Evolutionary conservation across 1,140 invertebrate genomes (phyloP).

Genomic region (Hirudo medicinalis): DNA sequence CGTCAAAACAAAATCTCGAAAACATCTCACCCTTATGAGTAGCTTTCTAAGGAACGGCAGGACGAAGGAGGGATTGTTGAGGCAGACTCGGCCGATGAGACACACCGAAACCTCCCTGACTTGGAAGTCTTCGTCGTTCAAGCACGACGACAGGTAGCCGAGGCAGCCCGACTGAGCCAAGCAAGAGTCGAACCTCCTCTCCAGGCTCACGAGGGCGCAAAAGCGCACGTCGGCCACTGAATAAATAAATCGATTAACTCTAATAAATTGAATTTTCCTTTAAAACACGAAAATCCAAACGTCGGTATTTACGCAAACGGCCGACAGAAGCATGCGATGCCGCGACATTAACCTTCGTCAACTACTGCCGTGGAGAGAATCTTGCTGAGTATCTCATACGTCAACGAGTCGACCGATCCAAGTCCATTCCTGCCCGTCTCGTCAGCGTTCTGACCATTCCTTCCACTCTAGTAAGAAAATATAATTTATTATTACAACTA

Average conservation of each 20-base stretch:
- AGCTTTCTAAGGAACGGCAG: slow-evolving; percentile 88
- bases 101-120: slow-evolving; percentile 85
- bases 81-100: slow-evolving; percentile 74
- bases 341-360: slow-evolving; percentile 53
- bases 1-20: not conserved
- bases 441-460: not conserved
- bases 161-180: slow-evolving; percentile 90
- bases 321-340: not conserved
- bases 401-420: slow-evolving; percentile 63
- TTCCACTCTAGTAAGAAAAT: not conserved
- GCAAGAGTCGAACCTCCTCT: slow-evolving; percentile 81
- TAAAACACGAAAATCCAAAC: not conserved
- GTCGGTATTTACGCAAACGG: not conserved
- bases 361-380: slow-evolving; percentile 85
- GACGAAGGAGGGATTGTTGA: slow-evolving; percentile 84
- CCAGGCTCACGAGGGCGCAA: slow-evolving; percentile 77
- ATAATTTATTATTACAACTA: not conserved
- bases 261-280: not conserved
- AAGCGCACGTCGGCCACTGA: slow-evolving; percentile 80
- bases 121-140: slow-evolving; percentile 95
- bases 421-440: not conserved
- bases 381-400: slow-evolving; percentile 76
- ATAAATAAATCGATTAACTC: not conserved
- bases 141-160: slow-evolving; percentile 76
- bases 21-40: slow-evolving; percentile 54